Percentiles rank a stretch among this genome's conserved stretches.
Conservation (phyloP, 2,797 vertebrate genomes). For the Chaetophractus vellerosus region DNA sequence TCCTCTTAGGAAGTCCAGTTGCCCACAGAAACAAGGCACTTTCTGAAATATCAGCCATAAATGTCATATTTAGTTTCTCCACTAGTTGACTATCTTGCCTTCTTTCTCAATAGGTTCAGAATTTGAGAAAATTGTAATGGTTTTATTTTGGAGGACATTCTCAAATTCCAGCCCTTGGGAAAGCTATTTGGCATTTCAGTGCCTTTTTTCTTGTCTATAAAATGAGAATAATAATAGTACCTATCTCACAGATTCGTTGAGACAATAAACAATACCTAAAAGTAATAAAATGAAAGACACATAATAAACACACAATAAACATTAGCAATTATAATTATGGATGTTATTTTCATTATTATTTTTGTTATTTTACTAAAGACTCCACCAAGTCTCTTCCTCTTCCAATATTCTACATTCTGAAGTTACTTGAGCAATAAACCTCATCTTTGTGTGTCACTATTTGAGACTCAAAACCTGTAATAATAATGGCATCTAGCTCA, state of each 20-base stretch:
- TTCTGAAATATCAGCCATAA: background rate
- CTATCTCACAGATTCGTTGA: background rate
- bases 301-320: background rate
- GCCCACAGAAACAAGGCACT: slow-evolving; percentile 18
- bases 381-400: background rate
- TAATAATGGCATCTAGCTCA: background rate
- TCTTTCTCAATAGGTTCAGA: slow-evolving; percentile 21
- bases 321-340: background rate
- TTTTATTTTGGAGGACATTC: background rate
- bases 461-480: background rate
- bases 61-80: background rate
- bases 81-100: background rate
- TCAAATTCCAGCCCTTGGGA: background rate
- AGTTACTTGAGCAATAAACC: slow-evolving; percentile 20
- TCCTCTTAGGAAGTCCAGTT: background rate
- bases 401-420: background rate
- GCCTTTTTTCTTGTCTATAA: slow-evolving; percentile 34
- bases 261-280: background rate
- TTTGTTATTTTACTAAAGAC: slow-evolving; percentile 1
- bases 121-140: background rate
- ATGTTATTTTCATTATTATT: background rate
- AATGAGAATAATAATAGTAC: background rate
- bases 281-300: background rate
- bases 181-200: background rate
- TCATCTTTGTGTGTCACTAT: background rate